phyloP scores from a whole-genome alignment of 2,797 vertebrate genomes.

The Micrastur ruficollis region DNA sequence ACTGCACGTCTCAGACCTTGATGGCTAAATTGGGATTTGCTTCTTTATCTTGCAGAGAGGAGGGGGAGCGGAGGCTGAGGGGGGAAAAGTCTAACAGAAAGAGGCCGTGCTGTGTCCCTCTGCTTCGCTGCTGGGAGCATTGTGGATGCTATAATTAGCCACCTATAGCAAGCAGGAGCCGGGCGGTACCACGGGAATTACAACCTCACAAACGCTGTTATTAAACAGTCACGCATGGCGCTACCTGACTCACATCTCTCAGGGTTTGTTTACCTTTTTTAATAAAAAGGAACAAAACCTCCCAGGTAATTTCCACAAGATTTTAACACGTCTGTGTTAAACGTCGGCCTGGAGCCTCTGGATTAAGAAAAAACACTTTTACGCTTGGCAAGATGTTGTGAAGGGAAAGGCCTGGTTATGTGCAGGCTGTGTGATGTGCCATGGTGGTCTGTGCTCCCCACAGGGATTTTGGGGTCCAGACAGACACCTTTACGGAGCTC shows the following conservation, averaged over 20 bases:
- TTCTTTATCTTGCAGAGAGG: conserved; percentile 48
- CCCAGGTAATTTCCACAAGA: background rate
- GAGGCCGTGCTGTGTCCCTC: background rate
- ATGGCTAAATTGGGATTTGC: conserved; percentile 68
- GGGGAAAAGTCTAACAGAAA: conserved; percentile 34
- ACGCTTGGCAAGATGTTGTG: background rate
- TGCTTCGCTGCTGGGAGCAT: background rate
- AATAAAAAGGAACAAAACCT: background rate
- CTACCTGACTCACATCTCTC: background rate
- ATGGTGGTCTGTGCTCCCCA: background rate
- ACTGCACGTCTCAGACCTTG: conserved; percentile 56
- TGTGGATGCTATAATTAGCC: conserved; percentile 38
- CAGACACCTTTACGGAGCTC: background rate
- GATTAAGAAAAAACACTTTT: background rate
- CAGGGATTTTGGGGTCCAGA: background rate
- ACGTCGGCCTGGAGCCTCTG: background rate
- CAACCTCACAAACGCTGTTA: background rate
- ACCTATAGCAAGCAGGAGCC: background rate
- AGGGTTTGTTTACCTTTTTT: background rate
- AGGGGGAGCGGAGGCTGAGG: background rate
- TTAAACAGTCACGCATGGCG: background rate
- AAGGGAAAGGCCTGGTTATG: background rate
- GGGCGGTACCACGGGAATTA: background rate
- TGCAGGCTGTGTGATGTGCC: background rate
- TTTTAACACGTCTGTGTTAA: background rate